phyloP scores from a whole-genome alignment of 2,797 vertebrate genomes.

The Coccyzus lansbergi region DNA sequence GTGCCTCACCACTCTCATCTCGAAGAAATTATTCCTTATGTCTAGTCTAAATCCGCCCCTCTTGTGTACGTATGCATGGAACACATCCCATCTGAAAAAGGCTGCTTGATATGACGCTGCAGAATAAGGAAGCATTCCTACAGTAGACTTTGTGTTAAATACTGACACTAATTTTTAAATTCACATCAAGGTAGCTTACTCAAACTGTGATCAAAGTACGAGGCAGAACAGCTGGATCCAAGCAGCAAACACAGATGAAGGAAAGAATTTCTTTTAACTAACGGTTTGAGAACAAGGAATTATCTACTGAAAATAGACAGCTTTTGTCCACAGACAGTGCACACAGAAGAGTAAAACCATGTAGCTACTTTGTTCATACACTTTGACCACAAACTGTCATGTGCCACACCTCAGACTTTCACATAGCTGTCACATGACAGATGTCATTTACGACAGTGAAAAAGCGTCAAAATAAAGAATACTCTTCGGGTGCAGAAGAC shows the following conservation, averaged over 20 bases:
- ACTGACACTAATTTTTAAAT: background rate
- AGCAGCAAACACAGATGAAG: background rate
- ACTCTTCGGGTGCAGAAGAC: background rate
- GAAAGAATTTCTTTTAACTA: background rate
- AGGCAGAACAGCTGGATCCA: background rate
- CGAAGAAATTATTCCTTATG: too few species aligned
- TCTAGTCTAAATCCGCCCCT: too few species aligned
- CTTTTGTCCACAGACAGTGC: background rate
- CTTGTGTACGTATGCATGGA: rapidly evolving
- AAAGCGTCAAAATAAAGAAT: background rate
- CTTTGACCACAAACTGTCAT: constrained; percentile 22
- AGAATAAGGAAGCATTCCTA: rapidly evolving
- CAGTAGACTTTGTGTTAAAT: background rate
- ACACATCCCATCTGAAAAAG: background rate
- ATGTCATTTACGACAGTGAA: background rate
- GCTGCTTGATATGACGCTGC: background rate
- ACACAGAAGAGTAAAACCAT: background rate
- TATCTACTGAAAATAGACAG: background rate
- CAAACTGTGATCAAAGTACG: background rate
- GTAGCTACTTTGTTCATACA: background rate
- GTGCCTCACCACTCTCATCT: too few species aligned
- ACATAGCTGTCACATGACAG: background rate
- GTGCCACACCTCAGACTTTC: background rate
- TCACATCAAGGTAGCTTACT: background rate
- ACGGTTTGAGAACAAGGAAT: background rate